Evolutionary conservation across 2,888 invertebrate species (phyloP).

Genomic region (Synergus laeviventris): DNA sequence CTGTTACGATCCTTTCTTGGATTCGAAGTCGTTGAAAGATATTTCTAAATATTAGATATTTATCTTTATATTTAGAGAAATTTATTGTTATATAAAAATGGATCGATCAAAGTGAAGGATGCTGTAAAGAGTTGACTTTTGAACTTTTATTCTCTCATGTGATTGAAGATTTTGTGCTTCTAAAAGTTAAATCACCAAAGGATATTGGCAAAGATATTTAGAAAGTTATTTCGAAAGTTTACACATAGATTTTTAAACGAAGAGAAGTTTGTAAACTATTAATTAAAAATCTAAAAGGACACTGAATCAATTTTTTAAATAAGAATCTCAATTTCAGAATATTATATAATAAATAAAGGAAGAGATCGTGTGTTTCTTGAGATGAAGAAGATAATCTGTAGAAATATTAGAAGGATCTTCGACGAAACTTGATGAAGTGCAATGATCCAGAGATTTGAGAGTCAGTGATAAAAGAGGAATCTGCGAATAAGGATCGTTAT

Average conservation of each 20-base stretch:
- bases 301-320: neutral
- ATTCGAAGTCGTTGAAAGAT: neutral
- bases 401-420: neutral
- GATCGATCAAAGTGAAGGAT: neutral
- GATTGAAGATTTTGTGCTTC: neutral
- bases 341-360: slow-evolving; percentile 4
- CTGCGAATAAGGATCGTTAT: slow-evolving; percentile 9
- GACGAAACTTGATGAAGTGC: slow-evolving; percentile 2
- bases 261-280: neutral
- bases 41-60: neutral
- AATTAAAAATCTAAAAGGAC: neutral
- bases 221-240: neutral
- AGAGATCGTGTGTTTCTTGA: neutral
- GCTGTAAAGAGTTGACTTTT: neutral
- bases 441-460: slow-evolving; percentile 4
- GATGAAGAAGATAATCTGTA: neutral
- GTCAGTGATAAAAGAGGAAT: slow-evolving; percentile 22
- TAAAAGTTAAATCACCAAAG: neutral
- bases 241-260: neutral
- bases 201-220: neutral
- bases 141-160: neutral
- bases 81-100: neutral
- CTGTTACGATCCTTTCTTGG: neutral
- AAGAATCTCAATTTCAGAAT: neutral
- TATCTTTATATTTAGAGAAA: neutral